Conservation (phyloP, 1,140 invertebrate species). For the Galendromus occidentalis region DNA sequence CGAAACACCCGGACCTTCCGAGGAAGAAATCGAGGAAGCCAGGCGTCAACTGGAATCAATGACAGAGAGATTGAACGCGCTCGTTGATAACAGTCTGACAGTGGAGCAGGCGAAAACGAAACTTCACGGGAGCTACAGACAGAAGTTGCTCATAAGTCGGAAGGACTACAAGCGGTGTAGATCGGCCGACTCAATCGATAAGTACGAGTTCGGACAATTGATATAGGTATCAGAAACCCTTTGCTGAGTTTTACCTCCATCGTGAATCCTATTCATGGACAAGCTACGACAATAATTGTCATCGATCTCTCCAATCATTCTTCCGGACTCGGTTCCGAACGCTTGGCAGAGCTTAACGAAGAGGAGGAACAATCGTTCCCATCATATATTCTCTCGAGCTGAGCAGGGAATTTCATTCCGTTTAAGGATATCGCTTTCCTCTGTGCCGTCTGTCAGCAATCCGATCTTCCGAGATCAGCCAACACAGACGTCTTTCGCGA, state of each 20-base stretch:
- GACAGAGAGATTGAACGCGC: not conserved
- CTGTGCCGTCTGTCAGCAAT: not conserved
- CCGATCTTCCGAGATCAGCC: constrained; percentile 5
- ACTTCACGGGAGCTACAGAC: not conserved
- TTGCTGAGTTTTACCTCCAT: no score
- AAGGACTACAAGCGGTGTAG: constrained; percentile 1
- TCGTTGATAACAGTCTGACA: not conserved
- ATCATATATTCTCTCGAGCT: no score
- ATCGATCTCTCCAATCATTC: no score
- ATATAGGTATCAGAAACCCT: no score
- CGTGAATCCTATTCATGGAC: no score
- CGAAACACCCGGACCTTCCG: not conserved
- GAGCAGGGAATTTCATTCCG: no score
- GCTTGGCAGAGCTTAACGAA: no score
- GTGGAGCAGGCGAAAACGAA: not conserved
- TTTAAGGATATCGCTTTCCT: not conserved
- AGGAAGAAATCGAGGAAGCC: not conserved
- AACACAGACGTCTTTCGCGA: not conserved
- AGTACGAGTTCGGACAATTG: not conserved
- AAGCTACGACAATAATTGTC: no score
- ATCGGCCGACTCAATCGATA: not conserved
- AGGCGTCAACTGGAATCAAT: not conserved
- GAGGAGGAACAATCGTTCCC: no score
- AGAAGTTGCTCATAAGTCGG: not conserved
- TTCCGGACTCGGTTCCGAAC: no score